Evolutionary conservation across 2,113 vertebrate genomes (phyloP), one percentile per base, ranked within the genome.

Genomic region (Maccullochella peelii): DNA sequence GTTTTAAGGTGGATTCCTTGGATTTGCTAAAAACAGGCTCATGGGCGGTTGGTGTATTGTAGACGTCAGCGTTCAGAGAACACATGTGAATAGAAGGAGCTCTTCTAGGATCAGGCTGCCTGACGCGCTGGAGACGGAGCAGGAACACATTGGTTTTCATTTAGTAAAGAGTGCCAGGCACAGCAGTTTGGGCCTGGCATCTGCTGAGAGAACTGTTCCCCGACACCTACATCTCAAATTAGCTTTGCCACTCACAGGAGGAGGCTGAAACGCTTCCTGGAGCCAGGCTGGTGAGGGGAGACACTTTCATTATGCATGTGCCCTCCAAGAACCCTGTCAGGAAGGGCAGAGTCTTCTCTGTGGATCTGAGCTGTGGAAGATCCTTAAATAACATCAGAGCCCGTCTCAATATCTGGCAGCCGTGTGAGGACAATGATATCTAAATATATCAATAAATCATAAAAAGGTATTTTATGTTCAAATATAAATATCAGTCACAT

Each of bases 381-480:
- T 79, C 86, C 62, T 55, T 21, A 86, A 90, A 93, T 85, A 89
- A 83, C 76, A 81, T 81, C 85, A 76, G 38, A 82, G 74, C 11
- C 0, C 5, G 27, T 30, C 62, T 61, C 72, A 27, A 36, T 1
- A 27, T 72, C 62, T 12, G 61, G 6, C 14, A 3, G 23, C 79
- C 6, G 50, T 11, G 52, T 50, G 73, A 20, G 75, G 67, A 67
- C 73, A 18, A 8, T 8, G 38, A 65, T 5, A 40, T 72, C 83
- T 88, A 84, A 88, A 84, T 77, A 84, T 84, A 86, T 54, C 74
- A 1, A 47, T 33, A 57, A 81, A 44, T 67, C 16, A 62, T 23
- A 66, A 62, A 84, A 68, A 27, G 30, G 20, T 68, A 16, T 47
- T 71, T 62, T 20, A 8, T n/a, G 12, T 36, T 69, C n/a, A n/a